Evolutionary conservation across 1,140 invertebrate genomes (phyloP), one percentile per base, ranked within the genome.

Genomic region (Lerema accius): DNA sequence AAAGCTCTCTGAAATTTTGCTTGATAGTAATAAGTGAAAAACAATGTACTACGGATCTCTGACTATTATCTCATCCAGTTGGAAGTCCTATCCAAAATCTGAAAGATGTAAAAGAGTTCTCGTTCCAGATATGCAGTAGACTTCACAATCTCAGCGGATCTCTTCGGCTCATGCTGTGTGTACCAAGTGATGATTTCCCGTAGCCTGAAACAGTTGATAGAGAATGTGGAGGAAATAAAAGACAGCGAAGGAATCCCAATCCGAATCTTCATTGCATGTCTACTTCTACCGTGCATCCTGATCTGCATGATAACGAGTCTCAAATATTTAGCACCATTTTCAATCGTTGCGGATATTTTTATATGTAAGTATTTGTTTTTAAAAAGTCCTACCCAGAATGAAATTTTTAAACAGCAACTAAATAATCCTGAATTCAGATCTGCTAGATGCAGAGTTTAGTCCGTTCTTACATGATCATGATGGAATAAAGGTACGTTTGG

Each of bases 241-340:
- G 45, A 66, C 3, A 56, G 23, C 9, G 66, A 65, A 1, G 56
- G 64, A 3, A 69, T 69, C 0, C 43, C 68, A 0, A 26, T 79
- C 0, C 67, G 76, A 40, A 39, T 67, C 6, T 76, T 76, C 23
- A 61, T 82, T 0, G 15, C 74, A 0, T 46, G 37, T 0, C 55
- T 82, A 1, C 28, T 80, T 7, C 9, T 79, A 9, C 78, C 78
- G 0, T 76, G 71, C 15, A 19, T 78, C 0, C 23, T 80, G 0
- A 51, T 83, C 2, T 76, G 72, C 55, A 81, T 81, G 78, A 77
- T 82, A 7, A 77, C 71, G 0, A 63, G 63, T n/a, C 28, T 80
- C 19, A 82, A 82, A 17, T 75, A 75, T 39, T 40, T 80, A 0
- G 74, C 80, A 0, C 73, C 76, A 5, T 84, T 82, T 37, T 71